Conservation (phyloP, 1,140 invertebrate species). For the Drosophila jambulina region DNA sequence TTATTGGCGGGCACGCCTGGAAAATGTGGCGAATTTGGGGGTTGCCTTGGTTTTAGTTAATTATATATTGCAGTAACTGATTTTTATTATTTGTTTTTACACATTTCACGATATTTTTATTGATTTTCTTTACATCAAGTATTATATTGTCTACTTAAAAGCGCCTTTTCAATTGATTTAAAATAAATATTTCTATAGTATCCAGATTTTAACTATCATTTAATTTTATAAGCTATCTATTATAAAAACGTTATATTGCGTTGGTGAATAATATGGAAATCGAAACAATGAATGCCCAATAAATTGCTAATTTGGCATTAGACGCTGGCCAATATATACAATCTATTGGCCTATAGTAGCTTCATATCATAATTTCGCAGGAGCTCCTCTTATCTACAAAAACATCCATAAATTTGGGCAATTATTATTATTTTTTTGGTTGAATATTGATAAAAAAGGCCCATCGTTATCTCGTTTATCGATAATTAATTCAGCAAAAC, state of each 20-base stretch:
- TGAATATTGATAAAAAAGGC: not conserved
- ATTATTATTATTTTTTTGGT: conserved; percentile 1
- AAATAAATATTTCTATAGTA: not conserved
- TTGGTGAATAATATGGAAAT: not conserved
- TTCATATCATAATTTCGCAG: conserved; percentile 6
- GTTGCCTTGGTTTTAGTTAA: conserved; percentile 6
- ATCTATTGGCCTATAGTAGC: conserved; percentile 4
- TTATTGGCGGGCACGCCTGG: conserved; percentile 17
- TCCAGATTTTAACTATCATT: too few relatives aligned
- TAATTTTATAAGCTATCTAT: not conserved
- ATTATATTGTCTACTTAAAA: not conserved
- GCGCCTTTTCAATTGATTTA: not conserved
- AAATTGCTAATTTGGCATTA: conserved; percentile 1
- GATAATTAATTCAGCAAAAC: conserved; percentile 41
- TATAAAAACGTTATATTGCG: not conserved
- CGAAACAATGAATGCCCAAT: not conserved
- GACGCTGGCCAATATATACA: not conserved
- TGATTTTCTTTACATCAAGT: not conserved
- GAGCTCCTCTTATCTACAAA: conserved; percentile 14
- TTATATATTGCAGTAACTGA: not conserved
- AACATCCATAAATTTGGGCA: conserved; percentile 24
- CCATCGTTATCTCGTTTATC: conserved; percentile 44
- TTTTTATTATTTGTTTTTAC: not conserved
- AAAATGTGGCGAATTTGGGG: conserved; percentile 10
- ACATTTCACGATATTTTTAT: not conserved